Evolutionary conservation across 1,140 invertebrate species (phyloP).

Genomic region (Drosophila nasuta): DNA sequence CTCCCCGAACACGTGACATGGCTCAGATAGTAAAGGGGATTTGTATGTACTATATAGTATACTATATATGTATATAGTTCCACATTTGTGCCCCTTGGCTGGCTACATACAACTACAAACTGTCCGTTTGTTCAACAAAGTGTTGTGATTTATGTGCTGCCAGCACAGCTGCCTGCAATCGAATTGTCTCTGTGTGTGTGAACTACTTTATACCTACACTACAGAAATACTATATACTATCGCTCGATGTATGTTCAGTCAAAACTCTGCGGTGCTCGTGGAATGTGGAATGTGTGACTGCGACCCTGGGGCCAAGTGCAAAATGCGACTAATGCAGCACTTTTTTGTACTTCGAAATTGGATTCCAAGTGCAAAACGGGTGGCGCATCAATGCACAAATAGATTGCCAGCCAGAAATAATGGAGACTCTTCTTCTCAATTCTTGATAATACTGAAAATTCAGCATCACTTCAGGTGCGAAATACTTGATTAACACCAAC

Average conservation of each 20-base stretch:
- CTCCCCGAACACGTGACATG: conserved; percentile 62
- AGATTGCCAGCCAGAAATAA: conserved; percentile 22
- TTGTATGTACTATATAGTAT: conserved; percentile 1
- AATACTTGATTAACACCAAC: background rate
- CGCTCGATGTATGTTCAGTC: background rate
- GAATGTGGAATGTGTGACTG: conserved; percentile 22
- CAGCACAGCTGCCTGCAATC: conserved; percentile 30
- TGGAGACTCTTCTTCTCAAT: background rate
- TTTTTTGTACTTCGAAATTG: conserved; percentile 30
- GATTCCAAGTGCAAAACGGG: conserved; percentile 16
- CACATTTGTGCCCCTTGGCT: background rate
- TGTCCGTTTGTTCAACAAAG: conserved; percentile 59
- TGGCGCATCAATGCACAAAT: conserved; percentile 43
- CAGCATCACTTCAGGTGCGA: background rate
- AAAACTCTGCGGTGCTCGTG: conserved; percentile 11
- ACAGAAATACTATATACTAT: background rate
- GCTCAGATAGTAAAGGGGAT: conserved; percentile 55
- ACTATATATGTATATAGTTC: background rate
- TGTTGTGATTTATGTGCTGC: conserved; percentile 68
- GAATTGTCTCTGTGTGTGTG: conserved; percentile 20
- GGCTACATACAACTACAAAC: conserved; percentile 10
- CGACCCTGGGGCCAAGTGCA: conserved; percentile 46
- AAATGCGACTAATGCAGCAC: conserved; percentile 46
- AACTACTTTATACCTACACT: conserved; percentile 27
- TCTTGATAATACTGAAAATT: conserved; percentile 3